Conservation (phyloP, 2,888 invertebrate species). For the Stenurella melanura region DNA sequence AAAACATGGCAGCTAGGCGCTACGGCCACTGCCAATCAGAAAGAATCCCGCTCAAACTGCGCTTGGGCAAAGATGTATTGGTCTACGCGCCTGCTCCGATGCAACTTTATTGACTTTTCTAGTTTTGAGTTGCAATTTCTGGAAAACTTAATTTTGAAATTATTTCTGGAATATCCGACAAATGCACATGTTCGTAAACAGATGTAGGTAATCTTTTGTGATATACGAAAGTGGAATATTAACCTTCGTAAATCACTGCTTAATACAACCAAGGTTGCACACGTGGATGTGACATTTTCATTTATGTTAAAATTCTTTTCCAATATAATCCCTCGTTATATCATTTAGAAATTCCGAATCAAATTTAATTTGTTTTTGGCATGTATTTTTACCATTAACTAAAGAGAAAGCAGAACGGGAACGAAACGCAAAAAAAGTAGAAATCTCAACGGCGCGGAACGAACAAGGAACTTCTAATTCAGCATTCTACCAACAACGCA, state of each 20-base stretch:
- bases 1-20: constrained; percentile 83
- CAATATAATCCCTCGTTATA: background rate
- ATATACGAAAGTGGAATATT: background rate
- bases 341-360: constrained; percentile 8
- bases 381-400: background rate
- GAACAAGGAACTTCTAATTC: background rate
- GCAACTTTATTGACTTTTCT: constrained; percentile 47
- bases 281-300: constrained; percentile 30
- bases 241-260: background rate
- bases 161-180: background rate
- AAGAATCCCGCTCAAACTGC: constrained; percentile 67
- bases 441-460: constrained; percentile 10
- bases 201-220: background rate
- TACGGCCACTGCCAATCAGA: constrained; percentile 70
- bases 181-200: background rate
- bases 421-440: constrained; percentile 8
- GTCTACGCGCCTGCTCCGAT: constrained; percentile 34
- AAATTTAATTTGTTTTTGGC: constrained; percentile 16
- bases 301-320: constrained; percentile 16
- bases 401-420: constrained; percentile 34
- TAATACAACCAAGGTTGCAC: constrained; percentile 21
- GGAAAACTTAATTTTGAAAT: background rate
- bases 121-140: constrained; percentile 17
- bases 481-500: background rate
- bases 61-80: constrained; percentile 57